Evolutionary conservation across 92 coral and sea anemone species (phyloP), one percentile per base, ranked within the genome.

Genomic region (Epizoanthus fatuus): DNA sequence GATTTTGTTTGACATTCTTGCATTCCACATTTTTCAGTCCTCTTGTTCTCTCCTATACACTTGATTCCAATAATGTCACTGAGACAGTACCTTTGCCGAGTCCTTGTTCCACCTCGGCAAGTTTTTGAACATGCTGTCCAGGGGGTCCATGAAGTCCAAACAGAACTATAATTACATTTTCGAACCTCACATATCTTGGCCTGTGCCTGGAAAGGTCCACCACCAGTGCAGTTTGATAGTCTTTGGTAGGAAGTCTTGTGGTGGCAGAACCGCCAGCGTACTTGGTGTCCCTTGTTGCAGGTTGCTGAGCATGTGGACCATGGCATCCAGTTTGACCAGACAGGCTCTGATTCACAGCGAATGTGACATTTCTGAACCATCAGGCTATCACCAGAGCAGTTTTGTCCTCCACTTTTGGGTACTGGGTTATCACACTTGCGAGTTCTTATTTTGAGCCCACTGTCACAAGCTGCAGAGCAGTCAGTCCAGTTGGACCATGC

Each of bases 141-240:
- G 65, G 86, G 76, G 1, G 95, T 93, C 99, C 99, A 97, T 5
- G 90, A 83, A 15, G 94, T 87, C 99, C 99, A 97, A 85, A 86
- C 86, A 17, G 97, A 81, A 54, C 86, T 80, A 40, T 90, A 84
- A 58, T 83, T 87, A 86, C 99, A 97, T 5, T 98, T 91, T 69
- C 71, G 75, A 38, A 77, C 75, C 49, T 89, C 71, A 37, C 99
- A 97, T 12, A 78, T 78, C 35, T 75, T 59, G 8, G 78, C 69
- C 75, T 97, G 86, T 13, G 84, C 85, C 76, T 93, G 95, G 54
- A 93, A 77, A 17, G 96, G 91, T 29, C 89, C 84, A 49, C 35
- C 60, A 7, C 45, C 77, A 22, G 92, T 69, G 74, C 93, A 91
- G 66, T 95, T 88, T 14, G 90, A 92, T 3, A 75, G 45, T 4